Base-by-base conservation (phyloP, 1,140 invertebrate species). In the Acromyrmex echinatior region DNA sequence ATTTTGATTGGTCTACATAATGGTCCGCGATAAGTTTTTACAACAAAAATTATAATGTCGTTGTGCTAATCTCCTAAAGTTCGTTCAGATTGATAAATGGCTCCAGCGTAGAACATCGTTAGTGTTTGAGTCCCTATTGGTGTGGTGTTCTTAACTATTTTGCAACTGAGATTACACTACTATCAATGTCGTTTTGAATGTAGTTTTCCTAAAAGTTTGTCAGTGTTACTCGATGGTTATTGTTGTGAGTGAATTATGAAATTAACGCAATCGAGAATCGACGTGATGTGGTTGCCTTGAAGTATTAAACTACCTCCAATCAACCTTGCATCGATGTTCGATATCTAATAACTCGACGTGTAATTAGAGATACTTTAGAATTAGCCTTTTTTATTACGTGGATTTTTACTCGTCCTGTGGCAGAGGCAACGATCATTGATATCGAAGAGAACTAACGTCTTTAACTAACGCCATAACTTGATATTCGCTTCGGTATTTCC, bases 121-220 rank as follows among this genome's bases (percentile, higher is more conserved):
- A 93, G 93, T 93, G 91, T 93, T 93, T 93, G 92, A 89, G 88
- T 66, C 88, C 85, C 89, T 92, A 92, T 95, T 92, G 92, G 89
- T 95, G 94, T 95, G 92, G 89, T 95, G 93, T 94, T 92, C 81
- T 92, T 91, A 89, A 81, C 21, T 82, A 78, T 84, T 85, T 53
- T 93, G 86, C 86, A 90, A 90, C 79, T 68, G 86, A 93, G 78
- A 86, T 90, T 92, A 91, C 88, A 90, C 87, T 92, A 91, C 82
- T 92, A 92, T 94, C 88, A 88, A 73, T 94, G 93, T 94, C 91
- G 92, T 94, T 93, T 91, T 92, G 91, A 94, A 94, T 93, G 93
- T 94, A 93, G 92, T 92, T 92, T 56, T 86, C 86, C 85, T 93
- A 76, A 86, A 92, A 90, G 88, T 92, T 87, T 93, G 88, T 93